Base-by-base conservation (phyloP, 2,113 vertebrate genomes). In the Vanacampus margaritifer region DNA sequence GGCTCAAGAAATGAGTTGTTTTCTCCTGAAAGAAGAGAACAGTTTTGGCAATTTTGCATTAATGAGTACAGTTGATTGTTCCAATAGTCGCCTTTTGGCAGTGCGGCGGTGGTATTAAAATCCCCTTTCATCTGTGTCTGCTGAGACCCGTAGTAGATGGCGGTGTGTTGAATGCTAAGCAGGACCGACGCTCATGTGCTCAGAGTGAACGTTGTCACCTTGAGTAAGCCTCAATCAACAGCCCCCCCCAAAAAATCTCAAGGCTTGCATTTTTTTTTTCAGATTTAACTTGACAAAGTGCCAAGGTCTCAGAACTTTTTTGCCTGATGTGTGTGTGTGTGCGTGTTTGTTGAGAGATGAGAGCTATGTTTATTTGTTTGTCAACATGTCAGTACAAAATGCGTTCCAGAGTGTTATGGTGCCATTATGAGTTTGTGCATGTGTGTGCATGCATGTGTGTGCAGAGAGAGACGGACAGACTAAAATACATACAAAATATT, bases 151-250 rank as follows among this genome's bases (percentile, higher is more conserved):
- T 26, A 5, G 28, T 24, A 32, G 59, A 70, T 54, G 66, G 71
- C 73, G 82, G 71, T 39, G 67, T 46, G 51, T 64, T 78, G 79
- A 87, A 76, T 79, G 76, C 74, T 59, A 68, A 71, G 69, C 54
- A 65, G 78, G 56, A 65, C 26, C 71, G 21, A 28, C 54, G 39
- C 46, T 66, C 74, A 3, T 67, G 26, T 13, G 43, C 77, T 78
- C 70, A 65, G 51, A 67, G 57, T 67, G 72, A 82, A 73, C 75
- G 80, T 72, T 77, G 79, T 86, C 86, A 84, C 86, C 80, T 79
- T 85, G 67, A 82, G 65, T 41, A 74, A 68, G 65, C 68, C 43
- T 72, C 23, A 41, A 59, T 67, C 74, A 72, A 46, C 75, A 79
- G n/a, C n/a, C n/a, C n/a, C n/a, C n/a, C 68, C 43, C 59, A 60